Base-by-base conservation (phyloP, 2,797 vertebrate genomes). In the Sebastes oblongus region DNA sequence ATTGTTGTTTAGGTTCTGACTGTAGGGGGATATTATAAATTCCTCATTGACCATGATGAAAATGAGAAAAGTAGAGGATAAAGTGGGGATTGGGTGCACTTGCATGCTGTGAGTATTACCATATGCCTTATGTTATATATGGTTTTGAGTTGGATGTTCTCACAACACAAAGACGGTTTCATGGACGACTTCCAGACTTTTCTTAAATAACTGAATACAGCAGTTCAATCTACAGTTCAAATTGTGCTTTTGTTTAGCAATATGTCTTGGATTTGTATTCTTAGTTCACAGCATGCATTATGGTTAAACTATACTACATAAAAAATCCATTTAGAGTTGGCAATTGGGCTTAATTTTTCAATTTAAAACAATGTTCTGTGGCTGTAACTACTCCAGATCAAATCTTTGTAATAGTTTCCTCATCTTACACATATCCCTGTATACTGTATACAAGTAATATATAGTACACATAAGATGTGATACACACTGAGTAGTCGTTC, bases 91-190 rank as follows among this genome's bases (percentile, higher is more conserved):
- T 80, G 68, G 27, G 3, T 68, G 46, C 32, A 78, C 69, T 66
- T 79, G 36, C 54, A 77, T 72, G 58, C 65, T 86, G 18, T 88
- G 71, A 88, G 64, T 80, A 52, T 10, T 77, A 69, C 81, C 90
- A 89, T 75, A 81, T 89, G 87, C 30, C 39, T 78, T 64, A 60
- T 70, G 34, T 54, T 79, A 80, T 72, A 72, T 82, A 64, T 56
- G 55, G 71, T 82, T 69, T 60, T 81, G 46, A 22, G 32, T 76
- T 79, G 10, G 22, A 86, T 62, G n/a, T 72, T 78, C 50, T 4
- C 30, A 50, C 50, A 77, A 32, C 65, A 64, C 75, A 20, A 77
- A 50, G 77, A 79, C 60, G 66, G 72, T 77, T 88, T 72, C 24
- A 82, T 78, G 78, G 81, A 55, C 2, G 12, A 56, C 59, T 78